Base-by-base conservation (phyloP, 1,140 invertebrate species). In the Drosophila baimaii region DNA sequence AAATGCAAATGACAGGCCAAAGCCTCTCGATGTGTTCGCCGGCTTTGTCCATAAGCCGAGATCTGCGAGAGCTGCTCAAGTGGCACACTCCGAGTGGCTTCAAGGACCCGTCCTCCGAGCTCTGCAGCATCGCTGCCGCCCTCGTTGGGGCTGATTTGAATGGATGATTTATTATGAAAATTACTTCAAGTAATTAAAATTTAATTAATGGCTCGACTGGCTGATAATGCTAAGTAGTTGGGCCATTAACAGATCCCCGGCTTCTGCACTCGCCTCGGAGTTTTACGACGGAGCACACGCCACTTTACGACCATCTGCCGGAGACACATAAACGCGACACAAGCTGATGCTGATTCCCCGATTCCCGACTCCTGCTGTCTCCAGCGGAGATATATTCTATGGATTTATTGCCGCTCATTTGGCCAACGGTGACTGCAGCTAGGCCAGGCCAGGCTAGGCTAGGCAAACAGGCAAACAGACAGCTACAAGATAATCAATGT, bases 401-500 rank as follows among this genome's bases (percentile, higher is more conserved):
- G 39, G 81, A 73, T 84, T 82, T 82, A 82, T 82, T 55, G 68
- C 57, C 71, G 44, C 55, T 58, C 75, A 81, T 77, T 77, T 71
- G 58, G 61, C 56, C 58, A 58, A 72, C 46, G 56, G 41, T 63
- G 76, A 51, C 41, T 54, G 64, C 44, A 69, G 15, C 62, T 37
- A 47, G 52, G 23, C 41, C 54, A 47, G 13, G 41, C 41, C n/a
- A n/a, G 15, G 15, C 62, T 37, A 47, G 52, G 23, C 41, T 61
- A 47, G 13, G 41, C 41, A 33, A 41, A 29, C 59, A 43, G 43
- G 69, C 58, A 37, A 61, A 35, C 25, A 63, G 57, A 64, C 58
- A 64, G 33, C 74, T 88, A 78, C 80, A 88, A 80, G 66, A 80
- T 89, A 89, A 83, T 88, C 83, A 89, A 83, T 80, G 83, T 88